Evolutionary conservation across 2,113 vertebrate genomes (phyloP), one percentile per base, ranked within the genome.

Genomic region (Corynorhinus townsendii): DNA sequence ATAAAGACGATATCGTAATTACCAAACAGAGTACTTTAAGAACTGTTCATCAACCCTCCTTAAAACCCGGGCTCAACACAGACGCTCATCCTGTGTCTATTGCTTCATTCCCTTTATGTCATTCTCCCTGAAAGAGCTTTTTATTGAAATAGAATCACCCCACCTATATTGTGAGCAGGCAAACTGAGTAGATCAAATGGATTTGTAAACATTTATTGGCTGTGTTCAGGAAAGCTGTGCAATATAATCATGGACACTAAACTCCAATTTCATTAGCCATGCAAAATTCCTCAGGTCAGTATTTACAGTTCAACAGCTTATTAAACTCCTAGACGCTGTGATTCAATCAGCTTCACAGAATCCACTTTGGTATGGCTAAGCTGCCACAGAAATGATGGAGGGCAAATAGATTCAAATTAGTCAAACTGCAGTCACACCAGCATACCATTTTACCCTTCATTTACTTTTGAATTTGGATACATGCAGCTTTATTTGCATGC

Each of bases 271-370:
- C 92, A 95, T 95, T 94, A 97, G 68, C 43, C 71, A 92, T 96
- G 96, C 89, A 96, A 92, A 97, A 95, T 95, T 93, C 90, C 59
- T 82, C 64, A 93, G 93, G 94, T 97, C 96, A 96, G 93, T 93
- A 95, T 95, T 96, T 96, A 96, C 82, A 97, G 97, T 97, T 93
- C 45, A 89, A 77, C 73, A 86, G 86, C 95, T 94, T 96, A 95
- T 96, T 97, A 96, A 89, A 93, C 93, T 92, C 92, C 69, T 89
- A 86, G 92, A 88, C 86, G 64, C 38, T 49, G 45, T 66, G 90
- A 95, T 96, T 96, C 88, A 94, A 68, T 97, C 92, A 90, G 82
- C 85, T 86, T 82, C 59, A 86, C 90, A 62, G 93, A 97, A 93
- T 86, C 84, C 93, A 94, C 68, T 93, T 93, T 88, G 79, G 79